Percentiles rank a stretch among this genome's conserved stretches.
Evolutionary conservation across 2,797 vertebrate genomes (phyloP).

Genomic region (Gambusia yucatana): DNA sequence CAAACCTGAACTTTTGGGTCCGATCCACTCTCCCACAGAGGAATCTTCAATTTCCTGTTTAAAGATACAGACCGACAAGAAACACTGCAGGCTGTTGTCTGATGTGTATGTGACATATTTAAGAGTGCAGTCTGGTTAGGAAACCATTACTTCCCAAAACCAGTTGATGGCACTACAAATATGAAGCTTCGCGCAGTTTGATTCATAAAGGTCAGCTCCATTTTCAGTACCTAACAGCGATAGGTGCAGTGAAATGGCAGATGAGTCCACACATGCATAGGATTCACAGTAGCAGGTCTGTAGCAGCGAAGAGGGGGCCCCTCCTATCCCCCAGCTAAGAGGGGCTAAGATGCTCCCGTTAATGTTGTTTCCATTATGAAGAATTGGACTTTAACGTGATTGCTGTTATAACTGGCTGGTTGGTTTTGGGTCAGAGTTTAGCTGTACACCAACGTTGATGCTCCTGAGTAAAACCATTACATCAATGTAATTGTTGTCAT

Average conservation of each 20-base stretch:
- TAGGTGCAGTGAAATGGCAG: background rate
- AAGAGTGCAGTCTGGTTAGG: background rate
- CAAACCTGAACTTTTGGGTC: background rate
- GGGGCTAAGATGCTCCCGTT: background rate
- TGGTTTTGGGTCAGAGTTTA: background rate
- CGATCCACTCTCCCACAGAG: background rate
- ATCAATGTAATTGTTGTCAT: background rate
- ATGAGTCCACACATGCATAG: background rate
- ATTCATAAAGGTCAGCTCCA: slow-evolving; percentile 1
- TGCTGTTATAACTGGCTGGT: background rate
- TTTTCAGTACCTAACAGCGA: background rate
- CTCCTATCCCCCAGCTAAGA: background rate
- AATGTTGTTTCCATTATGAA: background rate
- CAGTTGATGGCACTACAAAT: background rate
- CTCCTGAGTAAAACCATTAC: background rate
- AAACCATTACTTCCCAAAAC: background rate
- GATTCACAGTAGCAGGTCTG: background rate
- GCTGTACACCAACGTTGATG: background rate
- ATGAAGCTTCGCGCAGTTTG: background rate
- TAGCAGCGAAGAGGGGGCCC: background rate
- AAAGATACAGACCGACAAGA: background rate
- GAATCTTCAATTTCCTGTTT: background rate
- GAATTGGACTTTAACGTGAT: background rate
- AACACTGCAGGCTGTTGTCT: background rate
- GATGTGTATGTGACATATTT: background rate